Evolutionary conservation across 2,113 vertebrate genomes (phyloP).

Genomic region (Corythornis madagascariensis): DNA sequence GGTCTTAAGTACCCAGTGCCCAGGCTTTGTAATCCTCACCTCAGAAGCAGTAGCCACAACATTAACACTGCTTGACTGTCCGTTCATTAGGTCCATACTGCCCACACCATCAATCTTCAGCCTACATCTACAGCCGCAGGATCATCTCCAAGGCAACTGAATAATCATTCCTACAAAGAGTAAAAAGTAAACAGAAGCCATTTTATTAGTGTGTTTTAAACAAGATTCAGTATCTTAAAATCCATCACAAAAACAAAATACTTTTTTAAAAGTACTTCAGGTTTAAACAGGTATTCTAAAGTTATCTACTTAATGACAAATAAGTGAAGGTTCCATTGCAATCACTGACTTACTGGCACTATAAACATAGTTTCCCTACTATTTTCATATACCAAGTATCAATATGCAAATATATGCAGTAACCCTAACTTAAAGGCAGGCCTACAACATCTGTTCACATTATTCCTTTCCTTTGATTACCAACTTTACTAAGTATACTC

Average conservation of each 20-base stretch:
- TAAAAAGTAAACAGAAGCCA: neutral
- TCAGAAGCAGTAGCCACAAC: slow-evolving; percentile 85
- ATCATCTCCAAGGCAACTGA: slow-evolving; percentile 80
- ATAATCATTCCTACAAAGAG: slow-evolving; percentile 74
- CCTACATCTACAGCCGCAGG: slow-evolving; percentile 65
- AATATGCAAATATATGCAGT: neutral
- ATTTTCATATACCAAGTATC: neutral
- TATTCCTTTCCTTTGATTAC: neutral
- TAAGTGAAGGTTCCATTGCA: neutral
- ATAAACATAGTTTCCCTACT: neutral
- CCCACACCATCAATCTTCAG: slow-evolving; percentile 80
- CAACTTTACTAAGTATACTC: neutral
- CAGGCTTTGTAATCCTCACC: slow-evolving; percentile 73
- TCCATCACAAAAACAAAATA: neutral
- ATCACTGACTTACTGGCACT: neutral
- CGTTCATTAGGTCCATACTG: slow-evolving; percentile 96
- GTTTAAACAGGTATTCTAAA: neutral
- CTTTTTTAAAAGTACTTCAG: neutral
- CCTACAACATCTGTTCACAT: neutral
- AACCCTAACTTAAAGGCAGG: neutral
- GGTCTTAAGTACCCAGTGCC: neutral
- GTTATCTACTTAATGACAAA: neutral
- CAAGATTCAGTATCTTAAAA: neutral
- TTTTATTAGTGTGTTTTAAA: neutral
- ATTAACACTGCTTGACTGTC: slow-evolving; percentile 83